A percentile compares a stretch with the other conserved stretches of the same genome.
phyloP scores from a whole-genome alignment of 2,113 vertebrate species.

The Datnioides undecimradiatus region DNA sequence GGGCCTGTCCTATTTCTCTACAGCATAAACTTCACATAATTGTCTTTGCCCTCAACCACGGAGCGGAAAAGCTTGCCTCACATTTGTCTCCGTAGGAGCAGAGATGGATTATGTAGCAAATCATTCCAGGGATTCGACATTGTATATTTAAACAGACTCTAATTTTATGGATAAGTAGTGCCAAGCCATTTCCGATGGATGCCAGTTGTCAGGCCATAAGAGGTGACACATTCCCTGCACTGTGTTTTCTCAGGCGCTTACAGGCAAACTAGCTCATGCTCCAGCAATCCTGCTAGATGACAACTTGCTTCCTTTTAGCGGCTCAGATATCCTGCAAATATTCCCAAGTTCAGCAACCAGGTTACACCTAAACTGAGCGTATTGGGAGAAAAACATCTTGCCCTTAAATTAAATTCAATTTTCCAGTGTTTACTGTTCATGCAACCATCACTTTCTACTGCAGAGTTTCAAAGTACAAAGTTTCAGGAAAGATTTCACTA shows the following conservation, averaged over 20 bases:
- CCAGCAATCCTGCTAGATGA: constrained; percentile 55
- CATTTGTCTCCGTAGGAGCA: constrained; percentile 68
- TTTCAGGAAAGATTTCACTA: neutral
- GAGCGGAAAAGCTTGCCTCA: constrained; percentile 75
- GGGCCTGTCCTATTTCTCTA: constrained; percentile 56
- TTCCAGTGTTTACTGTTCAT: neutral
- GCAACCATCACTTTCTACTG: neutral
- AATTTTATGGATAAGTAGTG: constrained; percentile 76
- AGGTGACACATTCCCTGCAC: constrained; percentile 71
- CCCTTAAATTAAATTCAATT: neutral
- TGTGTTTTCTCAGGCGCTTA: constrained; percentile 74
- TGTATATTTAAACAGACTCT: constrained; percentile 75
- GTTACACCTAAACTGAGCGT: constrained; percentile 14
- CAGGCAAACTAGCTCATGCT: constrained; percentile 64
- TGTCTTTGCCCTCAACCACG: constrained; percentile 68
- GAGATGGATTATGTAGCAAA: constrained; percentile 76
- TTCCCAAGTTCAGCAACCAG: constrained; percentile 40
- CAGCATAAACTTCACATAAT: constrained; percentile 70
- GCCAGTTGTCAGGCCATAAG: constrained; percentile 69
- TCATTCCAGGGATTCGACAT: constrained; percentile 68
- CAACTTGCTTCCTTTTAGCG: constrained; percentile 64
- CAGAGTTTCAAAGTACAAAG: neutral
- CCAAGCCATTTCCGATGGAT: constrained; percentile 76
- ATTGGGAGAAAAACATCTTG: neutral
- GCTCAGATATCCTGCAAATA: constrained; percentile 55